phyloP scores from a whole-genome alignment of 1,140 invertebrate genomes.

The Plutomurus gul region DNA sequence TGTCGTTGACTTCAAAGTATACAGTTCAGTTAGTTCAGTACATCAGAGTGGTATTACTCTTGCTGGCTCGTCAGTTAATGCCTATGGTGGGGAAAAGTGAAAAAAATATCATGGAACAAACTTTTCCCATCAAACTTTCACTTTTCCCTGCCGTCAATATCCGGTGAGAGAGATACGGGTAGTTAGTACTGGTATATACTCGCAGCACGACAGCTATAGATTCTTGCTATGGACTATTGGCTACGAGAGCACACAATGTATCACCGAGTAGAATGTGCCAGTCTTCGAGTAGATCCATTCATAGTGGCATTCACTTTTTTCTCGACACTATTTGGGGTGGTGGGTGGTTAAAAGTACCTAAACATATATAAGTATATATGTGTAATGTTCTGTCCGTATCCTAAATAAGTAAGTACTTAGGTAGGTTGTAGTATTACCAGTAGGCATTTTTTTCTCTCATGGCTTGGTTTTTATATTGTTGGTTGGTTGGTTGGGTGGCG shows the following conservation, averaged over 20 bases:
- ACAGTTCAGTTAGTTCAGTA: background rate
- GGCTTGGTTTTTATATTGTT: background rate
- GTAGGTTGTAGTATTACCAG: background rate
- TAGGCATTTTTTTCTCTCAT: background rate
- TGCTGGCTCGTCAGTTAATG: conserved; percentile 1
- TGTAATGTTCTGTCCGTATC: too few species aligned
- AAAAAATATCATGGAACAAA: conserved; percentile 36
- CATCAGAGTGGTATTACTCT: background rate
- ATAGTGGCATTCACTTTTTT: too few species aligned
- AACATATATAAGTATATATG: too few species aligned
- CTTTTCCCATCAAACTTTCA: conserved; percentile 43
- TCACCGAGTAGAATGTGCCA: too few species aligned
- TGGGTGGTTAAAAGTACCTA: too few species aligned
- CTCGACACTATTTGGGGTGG: too few species aligned
- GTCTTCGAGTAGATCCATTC: too few species aligned
- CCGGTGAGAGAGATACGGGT: conserved; percentile 39
- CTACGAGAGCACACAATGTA: too few species aligned
- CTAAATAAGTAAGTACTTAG: background rate
- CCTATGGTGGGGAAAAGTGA: conserved; percentile 13
- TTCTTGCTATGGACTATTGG: background rate
- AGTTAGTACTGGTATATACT: background rate
- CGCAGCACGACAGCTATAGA: background rate
- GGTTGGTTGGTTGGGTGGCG: too few species aligned
- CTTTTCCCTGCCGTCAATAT: conserved; percentile 39
- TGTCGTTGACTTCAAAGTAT: background rate